Percentiles rank a stretch among this genome's conserved stretches.
Conservation (phyloP, 2,797 vertebrate genomes). For the Falco concolor region DNA sequence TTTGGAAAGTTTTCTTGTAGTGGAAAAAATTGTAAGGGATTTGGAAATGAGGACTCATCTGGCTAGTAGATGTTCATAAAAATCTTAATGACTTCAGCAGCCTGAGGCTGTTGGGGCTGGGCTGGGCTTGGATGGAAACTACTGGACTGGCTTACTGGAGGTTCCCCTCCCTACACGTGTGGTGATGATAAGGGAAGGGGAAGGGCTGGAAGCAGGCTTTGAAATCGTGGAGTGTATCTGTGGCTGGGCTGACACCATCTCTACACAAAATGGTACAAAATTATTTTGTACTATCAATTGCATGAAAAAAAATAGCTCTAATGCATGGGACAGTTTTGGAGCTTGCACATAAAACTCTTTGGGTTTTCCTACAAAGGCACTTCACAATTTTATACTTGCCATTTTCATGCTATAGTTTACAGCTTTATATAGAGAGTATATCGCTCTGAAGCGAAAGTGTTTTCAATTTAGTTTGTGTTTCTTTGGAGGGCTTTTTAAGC, state of each 20-base stretch:
- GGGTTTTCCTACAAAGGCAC: background rate
- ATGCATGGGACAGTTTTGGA: background rate
- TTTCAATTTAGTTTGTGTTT: constrained; percentile 24
- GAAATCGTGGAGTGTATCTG: background rate
- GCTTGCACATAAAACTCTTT: background rate
- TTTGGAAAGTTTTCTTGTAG: constrained; percentile 44
- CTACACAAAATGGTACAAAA: background rate
- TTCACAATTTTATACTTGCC: background rate
- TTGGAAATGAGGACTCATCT: constrained; percentile 47
- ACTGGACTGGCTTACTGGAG: background rate
- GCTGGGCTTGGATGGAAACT: background rate
- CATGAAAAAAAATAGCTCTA: background rate
- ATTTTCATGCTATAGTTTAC: background rate
- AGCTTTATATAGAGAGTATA: background rate
- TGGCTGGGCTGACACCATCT: background rate
- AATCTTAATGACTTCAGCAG: constrained; percentile 49
- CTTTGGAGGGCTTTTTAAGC: background rate
- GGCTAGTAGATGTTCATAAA: constrained; percentile 45
- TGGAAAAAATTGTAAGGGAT: constrained; percentile 36
- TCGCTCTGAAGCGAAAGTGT: background rate
- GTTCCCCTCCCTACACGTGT: background rate
- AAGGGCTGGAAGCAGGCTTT: background rate
- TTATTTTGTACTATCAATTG: background rate
- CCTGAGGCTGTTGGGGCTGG: background rate
- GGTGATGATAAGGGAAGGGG: background rate